Evolutionary conservation across 2,113 vertebrate species (phyloP).

Genomic region (Petroica traversi): DNA sequence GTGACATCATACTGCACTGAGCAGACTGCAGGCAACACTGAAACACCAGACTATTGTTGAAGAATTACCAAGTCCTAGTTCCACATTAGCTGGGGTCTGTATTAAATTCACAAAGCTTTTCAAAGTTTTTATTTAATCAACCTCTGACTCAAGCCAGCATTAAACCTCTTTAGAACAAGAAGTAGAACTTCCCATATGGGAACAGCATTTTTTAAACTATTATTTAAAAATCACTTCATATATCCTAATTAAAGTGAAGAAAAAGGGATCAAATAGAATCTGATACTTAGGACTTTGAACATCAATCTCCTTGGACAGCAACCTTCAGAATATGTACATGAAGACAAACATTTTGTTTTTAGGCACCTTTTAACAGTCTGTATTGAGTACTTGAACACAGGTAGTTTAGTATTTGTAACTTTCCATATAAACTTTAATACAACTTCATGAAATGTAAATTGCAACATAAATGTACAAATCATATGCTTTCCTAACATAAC

Average conservation of each 20-base stretch:
- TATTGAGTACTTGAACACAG: neutral
- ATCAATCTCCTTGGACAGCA: neutral
- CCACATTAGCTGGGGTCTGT: neutral
- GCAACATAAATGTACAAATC: neutral
- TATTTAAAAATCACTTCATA: neutral
- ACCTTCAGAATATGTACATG: neutral
- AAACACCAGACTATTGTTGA: neutral
- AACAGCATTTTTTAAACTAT: neutral
- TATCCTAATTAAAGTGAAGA: neutral
- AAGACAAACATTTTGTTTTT: neutral
- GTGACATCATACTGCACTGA: constrained; percentile 4
- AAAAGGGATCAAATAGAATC: neutral
- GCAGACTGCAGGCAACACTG: neutral
- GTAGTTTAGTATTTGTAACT: neutral
- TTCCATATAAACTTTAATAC: neutral
- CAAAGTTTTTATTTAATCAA: neutral
- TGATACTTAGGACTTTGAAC: neutral
- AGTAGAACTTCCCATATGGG: neutral
- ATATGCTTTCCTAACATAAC: neutral
- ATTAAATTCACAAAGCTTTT: neutral
- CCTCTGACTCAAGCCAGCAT: neutral
- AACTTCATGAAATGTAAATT: neutral
- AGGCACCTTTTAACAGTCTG: neutral
- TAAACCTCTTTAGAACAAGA: neutral
- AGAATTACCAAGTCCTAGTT: neutral